phyloP scores from a whole-genome alignment of 2,113 vertebrate genomes.

The Tetrao urogallus region DNA sequence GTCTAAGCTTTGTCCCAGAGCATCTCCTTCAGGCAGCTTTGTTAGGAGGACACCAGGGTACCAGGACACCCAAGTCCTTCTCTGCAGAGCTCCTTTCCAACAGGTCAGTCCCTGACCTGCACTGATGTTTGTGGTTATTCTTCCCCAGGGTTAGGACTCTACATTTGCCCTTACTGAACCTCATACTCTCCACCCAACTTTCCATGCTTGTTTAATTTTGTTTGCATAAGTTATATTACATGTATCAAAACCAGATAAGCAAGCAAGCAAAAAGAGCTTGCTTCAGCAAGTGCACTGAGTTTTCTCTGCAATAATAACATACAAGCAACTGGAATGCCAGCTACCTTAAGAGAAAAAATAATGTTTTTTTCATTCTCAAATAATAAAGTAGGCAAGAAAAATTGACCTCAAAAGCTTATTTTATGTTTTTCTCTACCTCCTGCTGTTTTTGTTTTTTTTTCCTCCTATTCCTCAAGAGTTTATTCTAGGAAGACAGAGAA shows the following conservation, averaged over 20 bases:
- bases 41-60: background rate
- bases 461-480: background rate
- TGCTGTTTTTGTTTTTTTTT: background rate
- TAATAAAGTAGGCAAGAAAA: background rate
- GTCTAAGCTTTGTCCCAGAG: background rate
- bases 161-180: too few species aligned
- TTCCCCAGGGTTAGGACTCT: too few species aligned
- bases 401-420: background rate
- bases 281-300: background rate
- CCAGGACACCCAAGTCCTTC: too few species aligned
- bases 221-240: background rate
- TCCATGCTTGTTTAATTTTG: background rate
- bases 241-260: background rate
- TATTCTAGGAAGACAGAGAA: background rate
- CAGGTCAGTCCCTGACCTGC: too few species aligned
- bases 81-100: too few species aligned
- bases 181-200: too few species aligned
- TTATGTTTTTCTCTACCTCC: background rate
- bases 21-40: background rate
- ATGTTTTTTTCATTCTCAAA: background rate
- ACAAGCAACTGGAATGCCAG: background rate
- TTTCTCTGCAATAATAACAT: background rate
- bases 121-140: too few species aligned
- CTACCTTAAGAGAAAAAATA: background rate
- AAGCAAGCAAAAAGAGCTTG: background rate